These are phyloP conservation scores for Oasisia sp. DNA, from an alignment of 2,888 invertebrate species.

Conservation along the genomic window DNA sequence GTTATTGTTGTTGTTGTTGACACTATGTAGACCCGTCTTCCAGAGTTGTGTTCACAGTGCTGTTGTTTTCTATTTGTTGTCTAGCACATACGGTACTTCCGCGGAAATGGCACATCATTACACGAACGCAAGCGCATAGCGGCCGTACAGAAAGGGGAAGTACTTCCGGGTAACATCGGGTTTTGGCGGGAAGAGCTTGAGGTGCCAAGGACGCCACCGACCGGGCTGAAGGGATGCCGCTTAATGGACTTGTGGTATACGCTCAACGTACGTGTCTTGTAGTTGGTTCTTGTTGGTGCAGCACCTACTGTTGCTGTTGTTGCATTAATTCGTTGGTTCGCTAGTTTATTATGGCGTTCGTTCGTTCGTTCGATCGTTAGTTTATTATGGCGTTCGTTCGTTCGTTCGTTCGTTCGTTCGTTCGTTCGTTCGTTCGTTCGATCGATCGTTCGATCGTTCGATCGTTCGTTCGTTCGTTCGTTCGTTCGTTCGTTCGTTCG, in stretches of 20 bases:
- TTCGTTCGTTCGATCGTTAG: too few relatives aligned
- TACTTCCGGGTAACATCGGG: slow-evolving; percentile 25
- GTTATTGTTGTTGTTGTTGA: too few relatives aligned
- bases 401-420: too few relatives aligned
- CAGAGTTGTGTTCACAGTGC: not conserved
- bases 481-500: too few relatives aligned
- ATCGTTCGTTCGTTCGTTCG: too few relatives aligned
- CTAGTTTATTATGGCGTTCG: too few relatives aligned
- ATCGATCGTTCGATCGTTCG: too few relatives aligned
- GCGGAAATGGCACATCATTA: slow-evolving; percentile 21
- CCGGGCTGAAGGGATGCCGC: slow-evolving; percentile 32
- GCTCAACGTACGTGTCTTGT: slow-evolving; percentile 27
- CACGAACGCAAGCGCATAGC: slow-evolving; percentile 25
- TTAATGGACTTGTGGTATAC: slow-evolving; percentile 32
- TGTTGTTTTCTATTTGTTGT: not conserved
- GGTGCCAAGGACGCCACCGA: slow-evolving; percentile 29
- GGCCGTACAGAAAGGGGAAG: slow-evolving; percentile 27
- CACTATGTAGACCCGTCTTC: not conserved
- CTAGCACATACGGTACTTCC: slow-evolving; percentile 32
- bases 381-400: too few relatives aligned
- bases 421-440: too few relatives aligned
- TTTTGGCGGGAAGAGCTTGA: slow-evolving; percentile 30
- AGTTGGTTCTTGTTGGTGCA: not conserved
- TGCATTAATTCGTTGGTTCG: not conserved
- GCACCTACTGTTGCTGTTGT: not conserved